A percentile compares a stretch with the other conserved stretches of the same genome.
phyloP scores from a whole-genome alignment of 2,888 invertebrate species.

The Hypsopygia costalis region DNA sequence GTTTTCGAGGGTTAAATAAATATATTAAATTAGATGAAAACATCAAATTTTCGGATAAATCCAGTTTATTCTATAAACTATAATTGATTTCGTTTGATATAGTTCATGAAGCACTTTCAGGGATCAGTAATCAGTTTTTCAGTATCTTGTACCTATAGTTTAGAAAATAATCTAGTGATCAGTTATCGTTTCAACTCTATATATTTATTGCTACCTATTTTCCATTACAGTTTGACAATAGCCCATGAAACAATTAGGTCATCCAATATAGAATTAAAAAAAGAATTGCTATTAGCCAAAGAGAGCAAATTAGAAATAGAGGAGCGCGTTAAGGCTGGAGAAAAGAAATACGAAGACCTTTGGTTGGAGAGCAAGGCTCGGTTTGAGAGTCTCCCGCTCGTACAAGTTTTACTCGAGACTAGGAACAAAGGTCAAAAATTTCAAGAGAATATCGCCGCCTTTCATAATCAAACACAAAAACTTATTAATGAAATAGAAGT shows the following conservation, averaged over 20 bases:
- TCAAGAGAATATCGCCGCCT: conserved; percentile 29
- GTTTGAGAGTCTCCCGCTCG: conserved; percentile 54
- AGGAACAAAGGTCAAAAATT: conserved; percentile 30
- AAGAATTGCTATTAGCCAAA: conserved; percentile 45
- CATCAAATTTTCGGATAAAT: too few relatives aligned
- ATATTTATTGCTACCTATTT: too few relatives aligned
- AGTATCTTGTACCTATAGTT: too few relatives aligned
- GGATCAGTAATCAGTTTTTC: too few relatives aligned
- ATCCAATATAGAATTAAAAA: conserved; percentile 52
- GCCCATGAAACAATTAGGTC: conserved; percentile 46
- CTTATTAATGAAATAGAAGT: conserved; percentile 33
- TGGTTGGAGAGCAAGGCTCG: conserved; percentile 50
- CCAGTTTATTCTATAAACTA: too few relatives aligned
- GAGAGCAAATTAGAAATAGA: conserved; percentile 36
- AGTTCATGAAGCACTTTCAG: too few relatives aligned
- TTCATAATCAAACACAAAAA: conserved; percentile 32
- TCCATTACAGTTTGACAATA: conserved; percentile 41
- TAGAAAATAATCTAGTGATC: too few relatives aligned
- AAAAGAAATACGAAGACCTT: conserved; percentile 52
- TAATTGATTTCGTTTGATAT: too few relatives aligned
- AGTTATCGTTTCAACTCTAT: too few relatives aligned
- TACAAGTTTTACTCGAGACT: conserved; percentile 41
- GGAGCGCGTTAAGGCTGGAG: conserved; percentile 38
- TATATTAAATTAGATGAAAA: too few relatives aligned
- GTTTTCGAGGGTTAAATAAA: too few relatives aligned